A percentile compares a stretch with the other conserved stretches of the same genome.
Evolutionary conservation across 2,113 vertebrate genomes (phyloP).

Genomic region (Aspidoscelis tigris): DNA sequence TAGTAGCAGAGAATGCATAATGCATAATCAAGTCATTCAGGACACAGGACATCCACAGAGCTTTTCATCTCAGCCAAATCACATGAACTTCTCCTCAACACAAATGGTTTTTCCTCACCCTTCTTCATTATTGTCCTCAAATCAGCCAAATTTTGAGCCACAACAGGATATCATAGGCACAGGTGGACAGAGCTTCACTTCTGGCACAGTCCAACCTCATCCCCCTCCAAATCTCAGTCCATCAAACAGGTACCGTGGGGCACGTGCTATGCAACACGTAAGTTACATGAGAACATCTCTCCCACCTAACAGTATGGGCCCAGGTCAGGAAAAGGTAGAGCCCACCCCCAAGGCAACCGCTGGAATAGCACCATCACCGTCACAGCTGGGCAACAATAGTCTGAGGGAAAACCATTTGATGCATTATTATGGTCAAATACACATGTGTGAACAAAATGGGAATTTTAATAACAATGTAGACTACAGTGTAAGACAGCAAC

Average conservation of each 20-base stretch:
- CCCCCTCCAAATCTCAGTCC: conserved; percentile 85
- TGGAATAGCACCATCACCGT: conserved; percentile 55
- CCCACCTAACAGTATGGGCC: conserved; percentile 59
- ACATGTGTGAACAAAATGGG: conserved; percentile 86
- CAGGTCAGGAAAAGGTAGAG: conserved; percentile 76
- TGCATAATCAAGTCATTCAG: conserved; percentile 69
- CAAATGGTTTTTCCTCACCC: conserved; percentile 76
- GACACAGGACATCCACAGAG: conserved; percentile 70
- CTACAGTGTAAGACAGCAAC: conserved; percentile 71
- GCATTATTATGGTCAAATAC: conserved; percentile 91
- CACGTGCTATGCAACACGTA: conserved; percentile 77
- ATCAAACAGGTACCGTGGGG: conserved; percentile 71
- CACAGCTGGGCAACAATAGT: conserved; percentile 57
- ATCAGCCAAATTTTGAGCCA: conserved; percentile 76
- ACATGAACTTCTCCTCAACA: conserved; percentile 60
- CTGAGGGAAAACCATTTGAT: conserved; percentile 75
- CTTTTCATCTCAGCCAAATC: conserved; percentile 78
- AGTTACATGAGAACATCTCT: conserved; percentile 78
- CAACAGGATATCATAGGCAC: conserved; percentile 71
- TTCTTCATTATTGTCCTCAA: conserved; percentile 69
- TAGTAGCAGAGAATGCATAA: conserved; percentile 64
- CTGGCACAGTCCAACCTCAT: conserved; percentile 83
- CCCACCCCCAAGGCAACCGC: conserved; percentile 80
- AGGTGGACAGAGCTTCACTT: conserved; percentile 49
- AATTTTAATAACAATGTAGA: conserved; percentile 75